Percentiles rank a stretch among this genome's conserved stretches.
These are phyloP conservation scores for Aproaerema taeniolella DNA, from an alignment of 2,888 invertebrate species.

Conservation along the genomic window DNA sequence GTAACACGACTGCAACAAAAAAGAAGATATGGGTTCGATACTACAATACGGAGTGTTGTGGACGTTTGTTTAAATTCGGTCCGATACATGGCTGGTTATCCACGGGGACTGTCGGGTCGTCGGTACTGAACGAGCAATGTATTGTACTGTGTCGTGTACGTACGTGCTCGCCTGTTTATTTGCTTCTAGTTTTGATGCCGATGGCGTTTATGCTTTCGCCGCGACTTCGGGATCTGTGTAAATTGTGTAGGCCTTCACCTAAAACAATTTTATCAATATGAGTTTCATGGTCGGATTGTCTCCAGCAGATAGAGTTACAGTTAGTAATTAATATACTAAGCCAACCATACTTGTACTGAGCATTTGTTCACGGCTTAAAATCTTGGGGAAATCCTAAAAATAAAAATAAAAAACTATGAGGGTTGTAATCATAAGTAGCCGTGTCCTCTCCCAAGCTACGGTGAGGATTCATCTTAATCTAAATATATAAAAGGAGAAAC, in stretches of 20 bases:
- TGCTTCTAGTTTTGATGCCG: slow-evolving; percentile 76
- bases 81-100: slow-evolving; percentile 42
- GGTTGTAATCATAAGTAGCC: too few species aligned
- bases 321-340: too few species aligned
- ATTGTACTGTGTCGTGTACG: slow-evolving; percentile 18
- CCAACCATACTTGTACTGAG: too few species aligned
- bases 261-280: slow-evolving; percentile 23
- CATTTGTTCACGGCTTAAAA: too few species aligned
- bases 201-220: slow-evolving; percentile 87
- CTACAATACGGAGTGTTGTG: slow-evolving; percentile 25
- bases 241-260: slow-evolving; percentile 82
- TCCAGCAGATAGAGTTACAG: too few species aligned
- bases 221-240: slow-evolving; percentile 89
- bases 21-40: slow-evolving; percentile 29
- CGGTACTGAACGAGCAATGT: slow-evolving; percentile 31
- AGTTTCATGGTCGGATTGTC: too few species aligned
- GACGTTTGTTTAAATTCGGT: slow-evolving; percentile 58
- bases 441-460: too few species aligned
- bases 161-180: slow-evolving; percentile 39
- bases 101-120: slow-evolving; percentile 23
- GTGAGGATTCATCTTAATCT: too few species aligned
- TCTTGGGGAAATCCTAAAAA: too few species aligned
- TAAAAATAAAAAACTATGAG: too few species aligned
- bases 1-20: slow-evolving; percentile 57
- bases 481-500: too few species aligned